phyloP scores from a whole-genome alignment of 2,113 vertebrate genomes.

The Myotis brandtii region DNA sequence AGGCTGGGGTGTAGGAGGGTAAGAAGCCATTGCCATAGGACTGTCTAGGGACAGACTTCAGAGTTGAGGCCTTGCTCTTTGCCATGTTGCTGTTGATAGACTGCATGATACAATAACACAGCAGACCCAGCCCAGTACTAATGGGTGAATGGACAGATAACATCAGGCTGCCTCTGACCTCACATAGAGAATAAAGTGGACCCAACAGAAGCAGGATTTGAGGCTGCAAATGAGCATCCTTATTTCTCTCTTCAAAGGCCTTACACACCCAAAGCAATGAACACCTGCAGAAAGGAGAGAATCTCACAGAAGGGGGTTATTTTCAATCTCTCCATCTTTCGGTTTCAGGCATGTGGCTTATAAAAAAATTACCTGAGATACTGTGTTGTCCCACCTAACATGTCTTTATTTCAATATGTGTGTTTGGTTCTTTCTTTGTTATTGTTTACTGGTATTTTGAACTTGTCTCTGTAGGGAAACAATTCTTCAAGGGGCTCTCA shows the following conservation, averaged over 20 bases:
- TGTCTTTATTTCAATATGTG: neutral
- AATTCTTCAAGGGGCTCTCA: neutral
- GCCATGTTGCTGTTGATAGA: neutral
- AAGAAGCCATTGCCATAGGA: neutral
- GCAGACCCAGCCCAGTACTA: neutral
- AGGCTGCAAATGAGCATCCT: neutral
- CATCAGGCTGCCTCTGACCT: neutral
- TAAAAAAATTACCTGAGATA: neutral
- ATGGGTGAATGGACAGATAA: neutral
- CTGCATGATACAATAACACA: neutral
- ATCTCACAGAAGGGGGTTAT: neutral
- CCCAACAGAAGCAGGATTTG: neutral
- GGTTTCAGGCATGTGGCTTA: neutral
- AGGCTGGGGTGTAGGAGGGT: neutral
- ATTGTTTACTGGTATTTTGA: neutral
- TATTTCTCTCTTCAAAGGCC: neutral
- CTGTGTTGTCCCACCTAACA: neutral
- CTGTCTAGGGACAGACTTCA: neutral
- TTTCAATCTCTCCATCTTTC: neutral
- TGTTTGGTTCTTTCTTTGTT: neutral
- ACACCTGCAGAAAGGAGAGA: neutral
- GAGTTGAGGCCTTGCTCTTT: neutral
- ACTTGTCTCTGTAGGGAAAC: neutral
- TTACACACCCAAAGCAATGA: neutral
- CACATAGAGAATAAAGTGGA: neutral